These are phyloP conservation scores for Ceuthmochares aereus DNA, from an alignment of 2,113 vertebrate species.

Conservation along the genomic window DNA sequence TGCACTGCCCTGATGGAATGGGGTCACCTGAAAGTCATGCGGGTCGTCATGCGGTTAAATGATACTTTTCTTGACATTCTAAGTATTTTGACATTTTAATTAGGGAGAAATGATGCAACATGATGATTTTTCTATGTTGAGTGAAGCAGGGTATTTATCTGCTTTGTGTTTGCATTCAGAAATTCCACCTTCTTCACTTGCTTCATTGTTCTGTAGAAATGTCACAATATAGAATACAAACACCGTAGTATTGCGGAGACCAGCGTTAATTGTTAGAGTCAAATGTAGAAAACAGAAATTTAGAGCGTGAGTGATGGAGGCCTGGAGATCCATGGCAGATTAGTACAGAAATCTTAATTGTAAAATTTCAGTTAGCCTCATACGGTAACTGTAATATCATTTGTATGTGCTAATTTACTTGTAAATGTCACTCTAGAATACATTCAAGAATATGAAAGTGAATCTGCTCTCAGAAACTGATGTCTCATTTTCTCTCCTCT, in stretches of 20 bases:
- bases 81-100: not conserved
- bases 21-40: not conserved
- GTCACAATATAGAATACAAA: not conserved
- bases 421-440: constrained; percentile 47
- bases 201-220: not conserved
- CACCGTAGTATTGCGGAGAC: not conserved
- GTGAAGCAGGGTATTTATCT: not conserved
- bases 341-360: constrained; percentile 1
- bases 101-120: not conserved
- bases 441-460: constrained; percentile 25
- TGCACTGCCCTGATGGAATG: not conserved
- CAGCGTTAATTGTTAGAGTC: not conserved
- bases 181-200: not conserved
- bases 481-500: constrained; percentile 50
- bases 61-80: not conserved
- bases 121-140: accelerated
- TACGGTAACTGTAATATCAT: not conserved
- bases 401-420: constrained; percentile 48
- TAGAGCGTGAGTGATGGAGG: not conserved
- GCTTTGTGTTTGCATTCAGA: not conserved
- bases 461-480: constrained; percentile 22
- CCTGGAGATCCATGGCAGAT: not conserved
- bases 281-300: not conserved
- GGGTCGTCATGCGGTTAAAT: not conserved
- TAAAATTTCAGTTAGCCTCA: constrained; percentile 8